Conservation (phyloP, 2,113 vertebrate species). For the Grus americana region DNA sequence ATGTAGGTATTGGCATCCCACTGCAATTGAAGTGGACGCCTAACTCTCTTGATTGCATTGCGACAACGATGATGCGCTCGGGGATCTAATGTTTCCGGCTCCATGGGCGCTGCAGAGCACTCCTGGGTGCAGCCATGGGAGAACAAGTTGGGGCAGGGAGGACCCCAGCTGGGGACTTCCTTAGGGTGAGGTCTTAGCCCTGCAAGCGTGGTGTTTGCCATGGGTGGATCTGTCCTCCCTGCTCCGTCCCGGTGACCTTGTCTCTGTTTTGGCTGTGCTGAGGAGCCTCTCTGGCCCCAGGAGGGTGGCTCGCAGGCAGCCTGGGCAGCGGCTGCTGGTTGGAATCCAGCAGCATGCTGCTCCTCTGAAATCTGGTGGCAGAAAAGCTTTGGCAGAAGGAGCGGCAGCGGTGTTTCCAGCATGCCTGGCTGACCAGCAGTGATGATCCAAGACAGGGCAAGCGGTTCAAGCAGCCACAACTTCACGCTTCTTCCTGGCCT, state of each 20-base stretch:
- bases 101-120: neutral
- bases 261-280: neutral
- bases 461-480: neutral
- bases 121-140: neutral
- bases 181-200: neutral
- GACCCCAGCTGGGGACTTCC: neutral
- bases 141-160: neutral
- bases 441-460: neutral
- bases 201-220: rapidly evolving
- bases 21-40: rapidly evolving
- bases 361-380: neutral
- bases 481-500: neutral
- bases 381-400: neutral
- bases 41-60: rapidly evolving
- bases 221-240: too few species aligned
- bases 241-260: rapidly evolving
- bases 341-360: neutral
- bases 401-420: rapidly evolving
- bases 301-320: neutral
- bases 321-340: neutral
- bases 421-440: rapidly evolving
- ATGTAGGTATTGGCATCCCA: neutral
- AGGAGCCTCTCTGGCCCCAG: neutral
- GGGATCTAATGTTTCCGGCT: neutral
- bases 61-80: rapidly evolving